Base-by-base conservation (phyloP, 2,797 vertebrate species). In the Falco berigora region DNA sequence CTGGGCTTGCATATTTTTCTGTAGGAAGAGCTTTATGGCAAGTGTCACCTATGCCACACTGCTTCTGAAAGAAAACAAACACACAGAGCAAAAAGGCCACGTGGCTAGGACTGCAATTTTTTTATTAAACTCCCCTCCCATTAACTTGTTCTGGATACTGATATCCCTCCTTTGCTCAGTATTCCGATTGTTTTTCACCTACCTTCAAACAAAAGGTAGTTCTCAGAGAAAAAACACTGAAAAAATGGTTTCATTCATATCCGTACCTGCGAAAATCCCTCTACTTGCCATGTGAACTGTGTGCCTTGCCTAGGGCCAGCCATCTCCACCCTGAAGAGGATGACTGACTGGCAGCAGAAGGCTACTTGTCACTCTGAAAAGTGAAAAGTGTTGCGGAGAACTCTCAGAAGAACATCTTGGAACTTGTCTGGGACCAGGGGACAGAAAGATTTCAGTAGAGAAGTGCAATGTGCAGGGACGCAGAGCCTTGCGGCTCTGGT, bases 1-100 rank as follows among this genome's bases (percentile, higher is more conserved):
- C 84, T 96, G 64, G 19, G 30, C 76, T 94, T 88, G 90, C 75
- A 25, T 63, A 71, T 89, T 88, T 90, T 95, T 86, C 73, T 87
- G 52, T 86, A 80, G 86, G 55, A 86, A 91, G 56, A 81, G 40
- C 25, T 71, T 91, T 86, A 89, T 30, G 32, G 40, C 25, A 82
- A 56, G 9, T 47, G 36, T 73, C 34, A 76, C 36, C 28, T 62
- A 28, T 44, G 34, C 59, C 68, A 80, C 62, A 27, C 25, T 71
- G 23, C 74, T 84, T 63, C 71, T 92, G 72, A 93, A 90, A 81
- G 59, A 86, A 93, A 90, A 87, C 55, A 82, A 61, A 56, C 12
- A 72, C 18, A 20, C 16, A 58, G 4, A 46, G 14, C 18, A 62
- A 55, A 68, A 68, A 28, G 6, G 32, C 32, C 28, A 53, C 2